Evolutionary conservation across 1,140 invertebrate species (phyloP).

Genomic region (Philopotamus ludificatus): DNA sequence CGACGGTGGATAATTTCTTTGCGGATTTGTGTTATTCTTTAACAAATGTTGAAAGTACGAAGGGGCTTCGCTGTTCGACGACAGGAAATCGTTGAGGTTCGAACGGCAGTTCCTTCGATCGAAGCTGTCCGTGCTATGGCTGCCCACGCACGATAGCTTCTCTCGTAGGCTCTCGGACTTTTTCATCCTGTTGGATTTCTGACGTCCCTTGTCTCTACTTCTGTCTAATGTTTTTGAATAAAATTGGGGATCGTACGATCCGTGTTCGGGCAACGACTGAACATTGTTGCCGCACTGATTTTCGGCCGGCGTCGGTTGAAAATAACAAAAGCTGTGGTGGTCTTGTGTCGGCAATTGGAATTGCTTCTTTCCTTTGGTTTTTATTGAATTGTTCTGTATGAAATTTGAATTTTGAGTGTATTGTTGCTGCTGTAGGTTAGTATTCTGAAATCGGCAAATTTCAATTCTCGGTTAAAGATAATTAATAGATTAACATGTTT

Average conservation of each 20-base stretch:
- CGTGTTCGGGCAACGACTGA: constrained; percentile 51
- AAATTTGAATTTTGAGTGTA: constrained; percentile 55
- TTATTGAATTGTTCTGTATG: constrained; percentile 50
- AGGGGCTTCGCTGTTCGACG: constrained; percentile 40
- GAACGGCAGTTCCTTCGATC: constrained; percentile 55
- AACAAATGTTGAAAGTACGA: constrained; percentile 53
- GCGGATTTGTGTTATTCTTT: constrained; percentile 53
- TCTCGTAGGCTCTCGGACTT: constrained; percentile 55
- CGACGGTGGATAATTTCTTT: constrained; percentile 48
- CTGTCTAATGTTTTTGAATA: constrained; percentile 55
- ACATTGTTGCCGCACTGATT: constrained; percentile 49
- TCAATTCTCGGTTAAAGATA: not conserved
- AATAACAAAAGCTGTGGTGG: constrained; percentile 65
- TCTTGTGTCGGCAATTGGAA: constrained; percentile 65
- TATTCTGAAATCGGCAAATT: constrained; percentile 51
- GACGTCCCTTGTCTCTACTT: constrained; percentile 51
- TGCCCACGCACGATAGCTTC: constrained; percentile 54
- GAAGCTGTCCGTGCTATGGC: constrained; percentile 49
- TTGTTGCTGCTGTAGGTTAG: constrained; percentile 57
- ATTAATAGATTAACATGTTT: no score
- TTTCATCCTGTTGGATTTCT: constrained; percentile 51
- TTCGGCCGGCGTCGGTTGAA: constrained; percentile 57
- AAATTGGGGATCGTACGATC: constrained; percentile 49
- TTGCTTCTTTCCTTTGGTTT: constrained; percentile 58
- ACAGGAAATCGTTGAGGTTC: constrained; percentile 52